Evolutionary conservation across 2,888 invertebrate genomes (phyloP).

Genomic region (Ectropis crepuscularia): DNA sequence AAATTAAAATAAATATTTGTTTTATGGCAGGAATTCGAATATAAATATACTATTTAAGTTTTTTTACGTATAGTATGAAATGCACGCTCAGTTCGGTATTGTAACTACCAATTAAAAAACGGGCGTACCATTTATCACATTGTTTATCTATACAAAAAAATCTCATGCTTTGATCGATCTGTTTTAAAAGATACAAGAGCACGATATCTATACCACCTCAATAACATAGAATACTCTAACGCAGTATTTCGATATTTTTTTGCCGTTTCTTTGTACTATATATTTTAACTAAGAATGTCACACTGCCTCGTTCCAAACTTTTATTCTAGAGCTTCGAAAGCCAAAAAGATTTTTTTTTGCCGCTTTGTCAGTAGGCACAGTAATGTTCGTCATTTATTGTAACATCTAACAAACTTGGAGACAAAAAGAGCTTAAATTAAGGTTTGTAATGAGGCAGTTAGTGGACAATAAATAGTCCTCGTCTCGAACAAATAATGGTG

Average conservation of each 20-base stretch:
- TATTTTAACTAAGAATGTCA: too few species aligned
- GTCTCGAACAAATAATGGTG: constrained; percentile 60
- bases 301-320: too few species aligned
- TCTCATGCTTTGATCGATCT: not conserved
- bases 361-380: too few species aligned
- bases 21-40: constrained; percentile 5
- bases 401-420: too few species aligned
- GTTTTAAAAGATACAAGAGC: not conserved
- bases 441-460: too few species aligned
- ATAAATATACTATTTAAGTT: constrained; percentile 3
- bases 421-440: too few species aligned
- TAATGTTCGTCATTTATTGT: too few species aligned
- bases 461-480: not conserved
- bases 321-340: too few species aligned
- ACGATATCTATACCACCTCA: not conserved
- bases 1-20: not conserved
- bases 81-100: not conserved
- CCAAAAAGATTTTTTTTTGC: too few species aligned
- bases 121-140: not conserved
- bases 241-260: too few species aligned
- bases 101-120: not conserved
- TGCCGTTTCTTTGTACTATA: too few species aligned
- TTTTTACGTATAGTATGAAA: not conserved
- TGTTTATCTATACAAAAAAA: not conserved
- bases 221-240: not conserved